These are phyloP conservation scores for Trilocha varians DNA, from an alignment of 2,888 invertebrate genomes.

Conservation along the genomic window DNA sequence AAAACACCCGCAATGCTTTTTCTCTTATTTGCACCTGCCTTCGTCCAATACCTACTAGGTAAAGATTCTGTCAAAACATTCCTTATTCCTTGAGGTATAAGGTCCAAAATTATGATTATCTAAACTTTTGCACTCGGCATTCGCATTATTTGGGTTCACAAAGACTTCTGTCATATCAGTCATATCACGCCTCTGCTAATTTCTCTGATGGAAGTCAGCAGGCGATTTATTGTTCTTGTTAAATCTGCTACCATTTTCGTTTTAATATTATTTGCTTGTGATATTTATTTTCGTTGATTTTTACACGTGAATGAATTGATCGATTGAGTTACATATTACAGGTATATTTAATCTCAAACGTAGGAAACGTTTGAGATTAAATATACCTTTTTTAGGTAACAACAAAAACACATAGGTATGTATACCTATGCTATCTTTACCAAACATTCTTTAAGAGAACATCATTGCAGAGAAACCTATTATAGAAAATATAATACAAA, in stretches of 20 bases:
- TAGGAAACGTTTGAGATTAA: too few relatives aligned
- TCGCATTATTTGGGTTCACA: not conserved
- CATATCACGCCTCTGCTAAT: conserved; percentile 27
- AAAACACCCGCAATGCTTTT: conserved; percentile 18
- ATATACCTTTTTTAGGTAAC: too few relatives aligned
- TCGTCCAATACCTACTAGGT: not conserved
- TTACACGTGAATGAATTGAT: too few relatives aligned
- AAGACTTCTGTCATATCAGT: not conserved
- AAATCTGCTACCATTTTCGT: not conserved
- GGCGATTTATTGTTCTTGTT: not conserved
- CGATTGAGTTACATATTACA: too few relatives aligned
- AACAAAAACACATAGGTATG: too few relatives aligned
- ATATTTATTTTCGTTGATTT: too few relatives aligned
- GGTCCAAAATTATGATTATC: not conserved
- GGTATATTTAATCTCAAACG: too few relatives aligned
- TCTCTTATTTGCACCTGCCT: conserved; percentile 37
- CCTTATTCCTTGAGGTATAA: not conserved
- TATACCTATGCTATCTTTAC: too few relatives aligned
- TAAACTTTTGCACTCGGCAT: not conserved
- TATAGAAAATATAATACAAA: too few relatives aligned
- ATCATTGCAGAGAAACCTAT: too few relatives aligned
- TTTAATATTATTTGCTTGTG: too few relatives aligned
- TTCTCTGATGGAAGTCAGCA: conserved; percentile 7
- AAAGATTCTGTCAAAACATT: not conserved
- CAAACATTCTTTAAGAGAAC: too few relatives aligned